Evolutionary conservation across 2,113 vertebrate genomes (phyloP), one percentile per base, ranked within the genome.

Genomic region (Fulica atra): DNA sequence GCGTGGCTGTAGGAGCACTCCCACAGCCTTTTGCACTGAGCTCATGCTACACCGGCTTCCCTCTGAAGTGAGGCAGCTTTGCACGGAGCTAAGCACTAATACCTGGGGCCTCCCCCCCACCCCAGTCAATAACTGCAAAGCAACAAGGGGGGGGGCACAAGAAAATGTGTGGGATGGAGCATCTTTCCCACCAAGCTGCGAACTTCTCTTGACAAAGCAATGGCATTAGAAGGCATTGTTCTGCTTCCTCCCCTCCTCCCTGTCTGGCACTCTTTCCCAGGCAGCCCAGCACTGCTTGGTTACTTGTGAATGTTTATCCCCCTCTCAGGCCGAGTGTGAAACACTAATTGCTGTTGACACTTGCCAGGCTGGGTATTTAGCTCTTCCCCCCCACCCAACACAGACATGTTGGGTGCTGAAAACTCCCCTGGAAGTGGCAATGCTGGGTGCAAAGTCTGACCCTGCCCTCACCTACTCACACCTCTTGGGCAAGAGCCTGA

Each of bases 261-360:
- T 11, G 96, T 95, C 96, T 97, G 91, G 95, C 92, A 65, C 84
- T 57, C 83, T 66, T 65, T 44, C 46, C 54, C 81, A 46, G 72
- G 74, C 70, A 79, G 73, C 93, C 93, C 88, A 19, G 61, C 84
- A 40, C 68, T 38, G n/a, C 81, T 54, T 13, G 74, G 60, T 60
- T 87, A 59, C 71, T 70, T 85, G 84, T 83, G 89, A 28, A 57
- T 53, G 73, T 86, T 93, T 73, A 71, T 86, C 86, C 36, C 82
- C 79, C 68, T 64, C 92, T 70, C 69, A 11, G 88, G 61, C 57
- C 19, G 11, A 73, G 64, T 90, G 96, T 81, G 92, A 95, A 63
- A n/a, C 86, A 59, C 74, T 97, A 95, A 97, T 97, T 79, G 95
- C 93, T 84, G 95, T 57, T 97, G 92, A 95, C 96, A 92, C 92